These are phyloP conservation scores for Hippoglossus stenolepis DNA, from an alignment of 2,113 vertebrate genomes.

Conservation along the genomic window DNA sequence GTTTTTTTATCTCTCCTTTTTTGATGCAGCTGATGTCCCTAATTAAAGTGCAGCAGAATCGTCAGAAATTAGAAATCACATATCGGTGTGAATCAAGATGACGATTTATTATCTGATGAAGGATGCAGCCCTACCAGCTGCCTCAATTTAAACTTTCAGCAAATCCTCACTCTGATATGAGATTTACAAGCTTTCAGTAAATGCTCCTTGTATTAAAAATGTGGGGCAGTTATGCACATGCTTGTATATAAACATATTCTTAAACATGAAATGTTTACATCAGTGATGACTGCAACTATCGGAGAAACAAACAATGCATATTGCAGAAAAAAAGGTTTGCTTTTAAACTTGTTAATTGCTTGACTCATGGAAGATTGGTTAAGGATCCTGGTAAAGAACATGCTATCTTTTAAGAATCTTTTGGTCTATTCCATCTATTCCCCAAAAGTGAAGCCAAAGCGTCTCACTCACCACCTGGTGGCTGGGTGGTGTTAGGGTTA, in stretches of 20 bases:
- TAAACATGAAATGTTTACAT: not conserved
- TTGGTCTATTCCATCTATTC: too few species aligned
- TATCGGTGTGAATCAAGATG: too few species aligned
- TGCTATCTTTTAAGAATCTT: too few species aligned
- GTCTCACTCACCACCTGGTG: too few species aligned
- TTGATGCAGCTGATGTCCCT: not conserved
- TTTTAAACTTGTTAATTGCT: not conserved
- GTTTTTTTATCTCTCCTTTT: not conserved
- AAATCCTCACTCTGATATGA: not conserved
- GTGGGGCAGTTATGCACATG: not conserved
- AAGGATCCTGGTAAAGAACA: not conserved
- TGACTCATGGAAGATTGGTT: not conserved
- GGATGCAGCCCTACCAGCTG: not conserved
- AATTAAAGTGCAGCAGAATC: too few species aligned
- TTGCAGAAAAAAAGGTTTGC: not conserved
- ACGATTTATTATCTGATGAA: not conserved
- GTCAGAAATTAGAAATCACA: not conserved
- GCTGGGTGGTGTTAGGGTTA: too few species aligned
- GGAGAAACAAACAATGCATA: not conserved
- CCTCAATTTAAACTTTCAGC: slow-evolving; percentile 12
- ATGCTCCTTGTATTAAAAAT: not conserved
- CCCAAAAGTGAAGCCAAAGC: too few species aligned
- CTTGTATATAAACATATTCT: not conserved
- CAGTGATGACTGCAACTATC: not conserved
- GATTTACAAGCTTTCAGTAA: slow-evolving; percentile 7